Percentiles rank a stretch among this genome's conserved stretches.
These are phyloP conservation scores for Petrocephalus sullivani DNA, from an alignment of 2,797 vertebrate species.

Conservation along the genomic window DNA sequence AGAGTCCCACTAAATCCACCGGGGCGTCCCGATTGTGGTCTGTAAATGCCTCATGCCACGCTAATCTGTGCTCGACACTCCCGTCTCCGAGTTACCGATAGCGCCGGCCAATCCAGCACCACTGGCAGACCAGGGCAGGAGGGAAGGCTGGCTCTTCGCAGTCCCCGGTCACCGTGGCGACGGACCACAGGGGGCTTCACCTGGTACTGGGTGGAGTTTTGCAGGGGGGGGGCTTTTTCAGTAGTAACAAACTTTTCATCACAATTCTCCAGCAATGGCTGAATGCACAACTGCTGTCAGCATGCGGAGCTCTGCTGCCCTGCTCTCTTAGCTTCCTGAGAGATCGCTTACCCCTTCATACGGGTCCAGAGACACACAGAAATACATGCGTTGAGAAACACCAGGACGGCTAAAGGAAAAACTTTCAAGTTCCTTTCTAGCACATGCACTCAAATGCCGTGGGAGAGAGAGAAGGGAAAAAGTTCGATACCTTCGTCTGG, in stretches of 20 bases:
- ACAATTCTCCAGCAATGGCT: background rate
- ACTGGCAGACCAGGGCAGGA: conserved; percentile 53
- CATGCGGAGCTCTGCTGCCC: background rate
- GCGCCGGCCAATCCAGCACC: conserved; percentile 54
- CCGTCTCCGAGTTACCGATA: conserved; percentile 65
- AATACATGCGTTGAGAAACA: background rate
- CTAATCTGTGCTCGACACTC: conserved; percentile 42
- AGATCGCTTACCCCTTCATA: background rate
- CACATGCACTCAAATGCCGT: conserved; percentile 8
- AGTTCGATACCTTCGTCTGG: conserved; percentile 27
- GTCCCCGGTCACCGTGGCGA: conserved; percentile 28
- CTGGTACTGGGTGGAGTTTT: conserved; percentile 20
- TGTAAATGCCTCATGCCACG: conserved; percentile 33
- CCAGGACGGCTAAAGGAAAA: background rate
- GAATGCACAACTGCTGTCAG: background rate
- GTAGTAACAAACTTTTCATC: background rate
- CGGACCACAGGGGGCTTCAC: conserved; percentile 27
- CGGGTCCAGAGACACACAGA: background rate
- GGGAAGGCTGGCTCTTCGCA: conserved; percentile 35
- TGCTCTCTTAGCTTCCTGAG: background rate
- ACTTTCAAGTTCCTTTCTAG: background rate
- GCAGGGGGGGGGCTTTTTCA: background rate
- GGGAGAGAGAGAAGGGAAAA: conserved; percentile 31
- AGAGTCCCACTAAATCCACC: background rate
- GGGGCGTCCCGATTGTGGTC: conserved; percentile 36